Evolutionary conservation across 2,888 invertebrate genomes (phyloP).

Genomic region (Ypsolopha scabrella): DNA sequence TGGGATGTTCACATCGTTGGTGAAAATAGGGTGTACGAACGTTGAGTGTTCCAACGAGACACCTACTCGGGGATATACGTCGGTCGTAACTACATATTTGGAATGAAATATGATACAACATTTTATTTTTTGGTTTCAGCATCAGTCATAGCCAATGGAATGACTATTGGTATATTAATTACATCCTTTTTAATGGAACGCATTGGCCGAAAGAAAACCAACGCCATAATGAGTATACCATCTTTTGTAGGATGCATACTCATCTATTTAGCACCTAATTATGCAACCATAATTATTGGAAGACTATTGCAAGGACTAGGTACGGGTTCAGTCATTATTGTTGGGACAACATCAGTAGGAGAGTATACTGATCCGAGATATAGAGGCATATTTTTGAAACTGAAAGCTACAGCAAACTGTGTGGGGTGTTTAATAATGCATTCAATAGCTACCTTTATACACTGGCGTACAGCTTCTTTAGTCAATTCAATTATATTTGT

Average conservation of each 20-base stretch:
- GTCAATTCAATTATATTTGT: slow-evolving; percentile 22
- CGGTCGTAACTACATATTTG: background rate
- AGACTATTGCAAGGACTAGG: slow-evolving; percentile 29
- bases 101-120: background rate
- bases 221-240: slow-evolving; percentile 18
- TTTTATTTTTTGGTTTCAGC: slow-evolving; percentile 18
- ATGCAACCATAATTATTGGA: slow-evolving; percentile 25
- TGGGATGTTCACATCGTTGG: no score
- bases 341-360: slow-evolving; percentile 38
- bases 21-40: no score
- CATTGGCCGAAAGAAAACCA: slow-evolving; percentile 27
- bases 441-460: slow-evolving; percentile 20
- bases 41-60: no score
- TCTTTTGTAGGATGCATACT: slow-evolving; percentile 29
- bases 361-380: slow-evolving; percentile 38
- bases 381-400: slow-evolving; percentile 36
- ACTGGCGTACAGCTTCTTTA: slow-evolving; percentile 32
- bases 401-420: slow-evolving; percentile 33
- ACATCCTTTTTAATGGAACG: slow-evolving; percentile 31
- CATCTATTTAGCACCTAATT: slow-evolving; percentile 23
- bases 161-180: slow-evolving; percentile 25
- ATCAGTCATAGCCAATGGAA: slow-evolving; percentile 24
- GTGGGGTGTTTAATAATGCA: slow-evolving; percentile 31
- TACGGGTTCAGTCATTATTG: slow-evolving; percentile 21
- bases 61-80: background rate